Evolutionary conservation across 30 jellyfish, hydroid and myxozoan species (phyloP), one percentile per base, ranked within the genome.

Genomic region (Rhopilema esculentum): DNA sequence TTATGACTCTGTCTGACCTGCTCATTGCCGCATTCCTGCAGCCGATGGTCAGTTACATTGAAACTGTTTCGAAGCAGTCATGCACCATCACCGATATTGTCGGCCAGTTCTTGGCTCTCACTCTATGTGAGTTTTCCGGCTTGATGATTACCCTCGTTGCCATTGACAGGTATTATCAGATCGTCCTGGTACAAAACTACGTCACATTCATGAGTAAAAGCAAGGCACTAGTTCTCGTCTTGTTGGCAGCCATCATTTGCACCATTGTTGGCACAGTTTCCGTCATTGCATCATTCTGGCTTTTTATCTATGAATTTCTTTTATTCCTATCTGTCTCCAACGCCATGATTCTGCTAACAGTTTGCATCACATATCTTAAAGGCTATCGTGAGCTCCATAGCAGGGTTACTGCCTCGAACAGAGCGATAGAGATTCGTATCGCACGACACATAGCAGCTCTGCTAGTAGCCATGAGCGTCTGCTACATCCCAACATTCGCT

Each of bases 101-200:
- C 28, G 83, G 69, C 0, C 91, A 82, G 40, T 24, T 16, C 24
- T 16, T 82, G 91, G 76, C 66, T 0, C 40, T 12, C 29, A 30
- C 71, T 0, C 66, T 65, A 26, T 66, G 79, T n/a, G 75, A 66
- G 53, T 66, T 82, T 49, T 49, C 83, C 32, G 80, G 83, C 0
- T 27, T 48, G 4, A 82, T 82, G 91, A 82, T 82, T 20, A 26
- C 49, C 1, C 27, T 66, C 0, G 57, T 82, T 6, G 91, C 91
- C 2, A 24, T 68, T n/a, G 91, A 82, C 52, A 23, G 91, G n/a
- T 82, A 65, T 19, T 23, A 23, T 9, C 70, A 63, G 16, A 63
- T 80, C 49, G 66, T 27, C 71, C 24, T 12, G 0, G 22, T 30
- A 30, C 22, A 6, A 8, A 32, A 49, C 26, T 80, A 66, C 29